phyloP scores from a whole-genome alignment of 1,140 invertebrate genomes.

The Drosophila grimshawi region DNA sequence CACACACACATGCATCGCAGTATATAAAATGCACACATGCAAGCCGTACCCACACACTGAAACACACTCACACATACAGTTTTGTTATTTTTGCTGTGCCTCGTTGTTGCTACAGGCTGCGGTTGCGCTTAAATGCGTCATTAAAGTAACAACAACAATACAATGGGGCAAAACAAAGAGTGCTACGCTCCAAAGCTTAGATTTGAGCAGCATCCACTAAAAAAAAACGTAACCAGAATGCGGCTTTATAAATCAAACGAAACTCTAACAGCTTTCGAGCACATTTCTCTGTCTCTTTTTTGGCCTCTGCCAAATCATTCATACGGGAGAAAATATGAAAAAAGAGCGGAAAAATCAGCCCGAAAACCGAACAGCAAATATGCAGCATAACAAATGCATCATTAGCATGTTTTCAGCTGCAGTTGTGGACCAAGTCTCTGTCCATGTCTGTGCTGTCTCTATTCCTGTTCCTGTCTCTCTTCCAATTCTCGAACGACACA shows the following conservation, averaged over 20 bases:
- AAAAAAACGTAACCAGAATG: slow-evolving; percentile 40
- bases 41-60: not conserved
- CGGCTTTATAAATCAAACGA: slow-evolving; percentile 64
- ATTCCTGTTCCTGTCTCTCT: not conserved
- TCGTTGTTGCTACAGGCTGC: slow-evolving; percentile 63
- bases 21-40: slow-evolving; percentile 43
- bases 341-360: slow-evolving; percentile 8
- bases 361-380: slow-evolving; percentile 45
- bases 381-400: slow-evolving; percentile 70
- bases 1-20: not conserved
- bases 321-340: slow-evolving; percentile 34
- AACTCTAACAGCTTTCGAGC: slow-evolving; percentile 35
- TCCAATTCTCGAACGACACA: slow-evolving; percentile 11
- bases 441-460: not conserved
- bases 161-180: slow-evolving; percentile 16
- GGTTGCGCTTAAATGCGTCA: slow-evolving; percentile 76
- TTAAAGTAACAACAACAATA: slow-evolving; percentile 54
- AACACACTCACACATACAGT: slow-evolving; percentile 5
- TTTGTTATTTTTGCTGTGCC: slow-evolving; percentile 37
- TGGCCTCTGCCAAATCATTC: slow-evolving; percentile 52
- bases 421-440: not conserved
- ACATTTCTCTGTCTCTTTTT: not conserved
- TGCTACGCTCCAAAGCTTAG: slow-evolving; percentile 45
- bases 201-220: slow-evolving; percentile 41
- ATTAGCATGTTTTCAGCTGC: slow-evolving; percentile 57